A percentile compares a stretch with the other conserved stretches of the same genome.
phyloP scores from a whole-genome alignment of 2,888 invertebrate species.

The Syrista parreyssii region DNA sequence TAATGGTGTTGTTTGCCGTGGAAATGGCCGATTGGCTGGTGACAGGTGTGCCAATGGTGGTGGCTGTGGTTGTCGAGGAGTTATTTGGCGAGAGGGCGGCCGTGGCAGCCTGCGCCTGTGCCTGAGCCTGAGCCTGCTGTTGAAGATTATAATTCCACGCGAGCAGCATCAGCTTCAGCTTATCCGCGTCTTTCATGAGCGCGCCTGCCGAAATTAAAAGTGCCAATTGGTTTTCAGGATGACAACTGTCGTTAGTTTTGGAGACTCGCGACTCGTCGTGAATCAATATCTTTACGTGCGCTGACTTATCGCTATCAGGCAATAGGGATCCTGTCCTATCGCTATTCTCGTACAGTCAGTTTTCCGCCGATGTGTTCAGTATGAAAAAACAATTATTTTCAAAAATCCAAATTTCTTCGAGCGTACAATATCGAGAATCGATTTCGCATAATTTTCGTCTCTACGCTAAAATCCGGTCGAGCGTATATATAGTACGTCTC shows the following conservation, averaged over 20 bases:
- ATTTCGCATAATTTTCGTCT: neutral
- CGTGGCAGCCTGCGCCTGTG: slow-evolving; percentile 58
- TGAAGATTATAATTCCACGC: slow-evolving; percentile 91
- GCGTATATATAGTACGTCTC: neutral
- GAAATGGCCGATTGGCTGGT: slow-evolving; percentile 64
- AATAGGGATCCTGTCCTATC: neutral
- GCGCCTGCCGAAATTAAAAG: slow-evolving; percentile 64
- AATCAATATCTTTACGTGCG: neutral
- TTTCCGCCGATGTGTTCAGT: neutral
- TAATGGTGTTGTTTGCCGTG: slow-evolving; percentile 65
- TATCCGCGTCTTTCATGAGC: slow-evolving; percentile 85
- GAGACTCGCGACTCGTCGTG: neutral
- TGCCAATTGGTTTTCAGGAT: slow-evolving; percentile 22
- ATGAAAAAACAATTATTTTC: neutral
- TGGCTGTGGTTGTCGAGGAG: slow-evolving; percentile 60
- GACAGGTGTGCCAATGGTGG: slow-evolving; percentile 59
- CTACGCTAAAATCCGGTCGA: neutral
- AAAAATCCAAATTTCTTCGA: neutral
- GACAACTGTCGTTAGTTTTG: neutral
- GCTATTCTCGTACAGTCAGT: neutral
- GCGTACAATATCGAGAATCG: neutral
- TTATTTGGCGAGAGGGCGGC: slow-evolving; percentile 60
- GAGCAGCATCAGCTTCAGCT: slow-evolving; percentile 88
- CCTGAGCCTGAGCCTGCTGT: slow-evolving; percentile 61
- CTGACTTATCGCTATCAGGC: neutral